A percentile compares a stretch with the other conserved stretches of the same genome.
Evolutionary conservation across 2,113 vertebrate genomes (phyloP).

Genomic region (Lontra canadensis): DNA sequence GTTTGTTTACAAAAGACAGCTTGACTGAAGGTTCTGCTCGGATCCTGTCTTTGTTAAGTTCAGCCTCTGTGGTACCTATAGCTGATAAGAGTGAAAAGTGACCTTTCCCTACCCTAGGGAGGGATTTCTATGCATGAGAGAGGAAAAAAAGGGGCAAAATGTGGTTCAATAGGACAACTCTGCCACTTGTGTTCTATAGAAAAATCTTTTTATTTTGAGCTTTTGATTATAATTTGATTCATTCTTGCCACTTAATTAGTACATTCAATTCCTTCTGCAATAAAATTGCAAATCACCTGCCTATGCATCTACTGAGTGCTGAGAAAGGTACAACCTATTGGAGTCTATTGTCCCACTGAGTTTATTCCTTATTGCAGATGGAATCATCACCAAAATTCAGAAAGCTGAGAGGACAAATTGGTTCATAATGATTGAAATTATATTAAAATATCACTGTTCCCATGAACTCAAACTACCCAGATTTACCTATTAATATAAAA

Average conservation of each 20-base stretch:
- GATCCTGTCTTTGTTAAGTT: not conserved
- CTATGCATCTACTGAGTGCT: not conserved
- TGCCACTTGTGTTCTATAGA: not conserved
- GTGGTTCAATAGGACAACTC: slow-evolving; percentile 26
- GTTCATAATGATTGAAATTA: slow-evolving; percentile 3
- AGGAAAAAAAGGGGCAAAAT: not conserved
- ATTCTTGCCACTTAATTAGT: not conserved
- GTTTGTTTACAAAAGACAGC: not conserved
- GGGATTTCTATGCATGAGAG: not conserved
- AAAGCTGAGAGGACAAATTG: slow-evolving; percentile 18
- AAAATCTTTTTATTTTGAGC: not conserved
- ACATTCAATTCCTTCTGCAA: not conserved
- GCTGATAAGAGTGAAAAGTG: not conserved
- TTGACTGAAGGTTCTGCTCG: not conserved
- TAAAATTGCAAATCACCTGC: not conserved
- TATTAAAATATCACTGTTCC: not conserved
- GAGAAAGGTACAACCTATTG: not conserved
- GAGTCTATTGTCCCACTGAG: not conserved
- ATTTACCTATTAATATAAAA: slow-evolving; percentile 48
- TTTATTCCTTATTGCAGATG: not conserved
- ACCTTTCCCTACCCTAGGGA: not conserved
- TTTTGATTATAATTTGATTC: slow-evolving; percentile 34
- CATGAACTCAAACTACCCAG: not conserved
- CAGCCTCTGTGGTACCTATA: not conserved
- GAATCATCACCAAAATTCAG: not conserved